Conservation (phyloP, 2,113 vertebrate genomes). For the Campylomormyrus tamandua region DNA sequence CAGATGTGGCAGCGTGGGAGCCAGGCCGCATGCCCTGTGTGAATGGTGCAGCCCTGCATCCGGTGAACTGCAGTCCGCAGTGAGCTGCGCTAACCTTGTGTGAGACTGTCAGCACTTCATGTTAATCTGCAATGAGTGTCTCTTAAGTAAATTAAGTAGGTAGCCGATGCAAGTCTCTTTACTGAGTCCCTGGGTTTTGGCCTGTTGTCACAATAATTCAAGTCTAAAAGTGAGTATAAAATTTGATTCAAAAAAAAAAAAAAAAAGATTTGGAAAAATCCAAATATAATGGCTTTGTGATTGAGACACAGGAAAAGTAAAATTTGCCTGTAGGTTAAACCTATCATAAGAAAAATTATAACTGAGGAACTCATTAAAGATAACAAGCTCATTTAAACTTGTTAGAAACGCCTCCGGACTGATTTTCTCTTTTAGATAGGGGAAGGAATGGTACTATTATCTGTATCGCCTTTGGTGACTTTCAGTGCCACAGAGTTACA, state of each 20-base stretch:
- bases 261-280: not conserved
- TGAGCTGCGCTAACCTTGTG: not conserved
- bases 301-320: conserved; percentile 33
- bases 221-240: not conserved
- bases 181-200: not conserved
- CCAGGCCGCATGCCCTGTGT: not conserved
- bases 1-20: not conserved
- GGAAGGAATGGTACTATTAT: not conserved
- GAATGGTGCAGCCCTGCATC: not conserved
- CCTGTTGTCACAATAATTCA: not conserved
- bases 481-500: not conserved
- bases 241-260: not conserved
- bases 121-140: not conserved
- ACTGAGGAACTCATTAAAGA: conserved; percentile 38
- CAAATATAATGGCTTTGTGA: not conserved
- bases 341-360: conserved; percentile 57
- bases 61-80: not conserved
- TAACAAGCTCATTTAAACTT: conserved; percentile 34
- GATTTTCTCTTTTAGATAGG: not conserved
- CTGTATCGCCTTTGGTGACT: not conserved
- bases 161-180: not conserved
- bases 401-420: not conserved
- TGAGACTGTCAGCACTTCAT: not conserved
- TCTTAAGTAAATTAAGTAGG: not conserved
- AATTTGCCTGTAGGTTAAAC: conserved; percentile 26